Base-by-base conservation (phyloP, 1,140 invertebrate species). In the Panulirus ornatus region DNA sequence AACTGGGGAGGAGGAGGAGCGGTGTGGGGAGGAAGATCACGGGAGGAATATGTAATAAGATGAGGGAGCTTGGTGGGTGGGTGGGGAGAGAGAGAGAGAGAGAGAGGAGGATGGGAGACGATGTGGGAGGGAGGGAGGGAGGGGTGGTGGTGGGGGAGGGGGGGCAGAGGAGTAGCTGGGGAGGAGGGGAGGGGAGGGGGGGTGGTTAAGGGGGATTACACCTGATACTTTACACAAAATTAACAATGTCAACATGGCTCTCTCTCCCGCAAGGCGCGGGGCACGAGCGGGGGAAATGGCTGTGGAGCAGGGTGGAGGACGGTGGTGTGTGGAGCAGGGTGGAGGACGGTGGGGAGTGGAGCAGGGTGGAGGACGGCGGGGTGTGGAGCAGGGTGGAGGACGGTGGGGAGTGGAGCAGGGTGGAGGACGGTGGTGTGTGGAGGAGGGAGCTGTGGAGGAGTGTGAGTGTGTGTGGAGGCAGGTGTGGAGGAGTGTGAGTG, bases 161-260 rank as follows among this genome's bases (percentile, higher is more conserved):
- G 34, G 27, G 14, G 9, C 5, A 30, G 2, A 30, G 70, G 34
- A 22, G 70, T 6, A 30, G 70, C 27, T 5, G 30, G 6, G 70
- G 70, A 34, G 70, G n/a, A 73, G 30, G 70, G 6, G 70, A 30
- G 19, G 27, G 14, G 30, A 22, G 71, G 40, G 71, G 71, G n/a
- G 71, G 22, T 2, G 2, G 36, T 40, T 75, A 19, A 40, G 11
- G 11, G 2, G 36, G 71, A 8, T 75, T 38, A 75, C 22, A 40
- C 71, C 71, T 40, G 71, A 75, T 27, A 66, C 58, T 66, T 66
- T 66, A 66, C 58, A 66, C 58, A 66, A 66, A 66, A 66, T 66
- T 66, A 66, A 27, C 58, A 27, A 27, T 27, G 58, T 66, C 58
- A 66, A 66, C 58, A 27, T 30, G 58, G 58, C n/a, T 66, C n/a